These are phyloP conservation scores for Rhabditophanes sp. DNA, from an alignment of 2,888 invertebrate genomes.

Conservation along the genomic window DNA sequence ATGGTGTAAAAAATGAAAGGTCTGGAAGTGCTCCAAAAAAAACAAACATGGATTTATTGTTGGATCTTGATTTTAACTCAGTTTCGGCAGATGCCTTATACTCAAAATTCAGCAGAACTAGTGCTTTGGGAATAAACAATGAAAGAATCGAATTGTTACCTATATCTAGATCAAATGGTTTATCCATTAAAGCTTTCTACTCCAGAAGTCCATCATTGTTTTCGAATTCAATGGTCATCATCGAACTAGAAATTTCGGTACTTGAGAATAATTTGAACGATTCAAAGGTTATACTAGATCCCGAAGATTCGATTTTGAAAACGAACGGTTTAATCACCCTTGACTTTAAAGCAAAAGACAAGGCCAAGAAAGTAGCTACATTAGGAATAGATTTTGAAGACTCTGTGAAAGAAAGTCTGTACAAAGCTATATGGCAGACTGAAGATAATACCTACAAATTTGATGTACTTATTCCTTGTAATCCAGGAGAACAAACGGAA, in stretches of 20 bases:
- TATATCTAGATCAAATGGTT: constrained; percentile 9
- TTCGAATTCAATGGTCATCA: constrained; percentile 18
- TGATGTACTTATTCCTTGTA: too few species aligned
- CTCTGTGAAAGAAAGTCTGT: too few species aligned
- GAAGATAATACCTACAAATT: too few species aligned
- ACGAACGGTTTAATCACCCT: constrained; percentile 2
- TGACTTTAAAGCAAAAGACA: constrained; percentile 10
- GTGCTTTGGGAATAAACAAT: too few species aligned
- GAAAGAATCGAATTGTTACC: too few species aligned
- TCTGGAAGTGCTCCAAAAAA: background rate
- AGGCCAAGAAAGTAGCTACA: constrained; percentile 4
- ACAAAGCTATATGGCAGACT: too few species aligned
- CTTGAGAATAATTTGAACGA: constrained; percentile 1
- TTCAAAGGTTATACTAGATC: constrained; percentile 2
- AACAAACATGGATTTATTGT: constrained; percentile 2
- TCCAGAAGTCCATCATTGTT: constrained; percentile 17
- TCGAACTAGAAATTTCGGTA: constrained; percentile 12
- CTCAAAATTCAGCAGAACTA: constrained; percentile 11
- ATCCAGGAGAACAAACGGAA: constrained; percentile 17
- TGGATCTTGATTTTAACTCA: constrained; percentile 16
- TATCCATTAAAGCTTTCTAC: constrained; percentile 11
- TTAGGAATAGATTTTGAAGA: constrained; percentile 23
- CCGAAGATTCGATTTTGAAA: constrained; percentile 2
- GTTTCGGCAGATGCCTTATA: constrained; percentile 5
- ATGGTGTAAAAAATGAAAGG: constrained; percentile 3